Evolutionary conservation across 1,140 invertebrate genomes (phyloP).

Genomic region (Drosophila parvula): DNA sequence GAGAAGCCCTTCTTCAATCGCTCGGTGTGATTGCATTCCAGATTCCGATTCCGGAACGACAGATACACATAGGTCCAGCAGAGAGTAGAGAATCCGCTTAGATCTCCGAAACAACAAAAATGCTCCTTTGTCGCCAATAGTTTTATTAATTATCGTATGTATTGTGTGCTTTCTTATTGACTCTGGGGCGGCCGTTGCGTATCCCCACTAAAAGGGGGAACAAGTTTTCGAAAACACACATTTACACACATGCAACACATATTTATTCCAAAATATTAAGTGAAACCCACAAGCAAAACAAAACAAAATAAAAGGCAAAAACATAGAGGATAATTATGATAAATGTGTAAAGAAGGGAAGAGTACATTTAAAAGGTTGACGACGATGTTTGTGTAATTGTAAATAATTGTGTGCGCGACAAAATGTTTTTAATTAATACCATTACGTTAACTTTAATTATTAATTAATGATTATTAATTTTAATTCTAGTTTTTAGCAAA

Average conservation of each 20-base stretch:
- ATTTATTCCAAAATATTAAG: too few relatives aligned
- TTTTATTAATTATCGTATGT: conserved; percentile 31
- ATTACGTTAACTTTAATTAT: conserved; percentile 80
- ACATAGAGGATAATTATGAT: conserved; percentile 45
- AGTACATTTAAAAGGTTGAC: conserved; percentile 57
- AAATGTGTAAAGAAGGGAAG: conserved; percentile 41
- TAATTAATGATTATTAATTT: conserved; percentile 80
- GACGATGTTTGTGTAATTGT: conserved; percentile 65
- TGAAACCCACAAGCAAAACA: conserved; percentile 34
- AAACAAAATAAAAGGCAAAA: conserved; percentile 42
- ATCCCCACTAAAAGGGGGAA: conserved; percentile 7
- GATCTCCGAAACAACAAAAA: conserved; percentile 11
- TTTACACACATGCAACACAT: conserved; percentile 22
- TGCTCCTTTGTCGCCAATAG: conserved; percentile 32
- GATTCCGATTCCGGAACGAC: conserved; percentile 37
- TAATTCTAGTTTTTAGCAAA: conserved; percentile 82
- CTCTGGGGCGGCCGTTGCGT: conserved; percentile 8
- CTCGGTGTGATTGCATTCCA: conserved; percentile 58
- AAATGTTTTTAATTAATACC: conserved; percentile 79
- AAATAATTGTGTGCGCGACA: conserved; percentile 64
- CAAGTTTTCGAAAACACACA: conserved; percentile 38
- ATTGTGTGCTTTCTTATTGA: conserved; percentile 14
- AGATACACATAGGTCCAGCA: conserved; percentile 29
- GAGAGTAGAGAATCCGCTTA: conserved; percentile 10
- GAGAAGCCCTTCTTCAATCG: conserved; percentile 11